A percentile compares a stretch with the other conserved stretches of the same genome.
Conservation (phyloP, 2,888 invertebrate genomes). For the Corbicula japonica region DNA sequence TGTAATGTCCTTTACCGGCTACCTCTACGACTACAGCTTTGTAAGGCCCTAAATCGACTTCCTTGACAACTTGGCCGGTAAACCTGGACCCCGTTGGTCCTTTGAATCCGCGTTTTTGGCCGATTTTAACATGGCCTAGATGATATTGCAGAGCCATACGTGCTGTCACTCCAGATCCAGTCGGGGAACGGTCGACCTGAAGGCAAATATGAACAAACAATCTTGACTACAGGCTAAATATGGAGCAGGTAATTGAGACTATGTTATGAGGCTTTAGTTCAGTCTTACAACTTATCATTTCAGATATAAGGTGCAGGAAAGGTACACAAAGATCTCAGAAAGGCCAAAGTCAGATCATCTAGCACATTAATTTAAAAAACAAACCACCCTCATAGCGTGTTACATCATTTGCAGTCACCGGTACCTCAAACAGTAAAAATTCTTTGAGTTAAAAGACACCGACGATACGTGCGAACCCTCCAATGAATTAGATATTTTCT, state of each 20-base stretch:
- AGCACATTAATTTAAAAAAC: background rate
- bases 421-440: too few species aligned
- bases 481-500: too few species aligned
- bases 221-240: background rate
- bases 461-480: too few species aligned
- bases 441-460: too few species aligned
- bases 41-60: conserved; percentile 67
- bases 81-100: conserved; percentile 78
- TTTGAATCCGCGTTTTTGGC: conserved; percentile 79
- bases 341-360: background rate
- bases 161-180: conserved; percentile 86
- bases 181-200: conserved; percentile 86
- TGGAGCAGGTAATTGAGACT: background rate
- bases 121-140: conserved; percentile 73
- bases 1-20: conserved; percentile 80
- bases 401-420: too few species aligned
- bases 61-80: conserved; percentile 65
- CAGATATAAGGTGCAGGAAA: too few species aligned
- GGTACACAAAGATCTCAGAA: too few species aligned
- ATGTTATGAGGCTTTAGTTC: background rate
- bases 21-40: conserved; percentile 86
- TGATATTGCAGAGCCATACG: conserved; percentile 83
- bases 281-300: too few species aligned
- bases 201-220: background rate
- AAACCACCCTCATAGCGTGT: too few species aligned